Conservation (phyloP, 1,140 invertebrate species). For the Plutomurus gul region DNA sequence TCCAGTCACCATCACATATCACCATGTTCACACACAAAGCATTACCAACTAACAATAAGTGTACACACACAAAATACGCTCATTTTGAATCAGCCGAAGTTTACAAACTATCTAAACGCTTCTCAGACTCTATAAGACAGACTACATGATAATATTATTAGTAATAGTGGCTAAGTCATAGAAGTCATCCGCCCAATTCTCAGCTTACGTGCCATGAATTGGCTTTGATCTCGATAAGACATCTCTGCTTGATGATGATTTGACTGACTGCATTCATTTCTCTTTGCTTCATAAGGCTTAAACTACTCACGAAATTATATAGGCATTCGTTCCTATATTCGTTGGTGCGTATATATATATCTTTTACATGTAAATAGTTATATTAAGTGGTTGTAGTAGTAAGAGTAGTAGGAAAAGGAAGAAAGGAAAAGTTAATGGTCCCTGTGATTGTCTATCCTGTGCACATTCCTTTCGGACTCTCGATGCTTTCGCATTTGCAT, state of each 20-base stretch:
- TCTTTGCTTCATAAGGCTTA: not conserved
- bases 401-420: not conserved
- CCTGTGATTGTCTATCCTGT: not conserved
- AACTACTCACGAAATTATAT: conserved; percentile 3
- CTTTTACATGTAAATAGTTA: not conserved
- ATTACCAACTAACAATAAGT: not conserved
- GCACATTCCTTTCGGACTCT: not conserved
- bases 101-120: not conserved
- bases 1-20: conserved; percentile 1
- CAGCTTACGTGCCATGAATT: not conserved
- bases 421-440: not conserved
- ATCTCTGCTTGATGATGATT: no score
- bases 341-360: no score
- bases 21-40: not conserved
- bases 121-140: not conserved
- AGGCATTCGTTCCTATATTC: no score
- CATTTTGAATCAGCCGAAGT: not conserved
- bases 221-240: not conserved
- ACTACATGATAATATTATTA: not conserved
- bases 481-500: not conserved
- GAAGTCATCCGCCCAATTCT: conserved; percentile 20
- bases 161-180: not conserved
- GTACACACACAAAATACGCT: no score
- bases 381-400: not conserved
- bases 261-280: not conserved